A percentile compares a stretch with the other conserved stretches of the same genome.
Conservation (phyloP, 2,113 vertebrate genomes). For the Steatornis caripensis region DNA sequence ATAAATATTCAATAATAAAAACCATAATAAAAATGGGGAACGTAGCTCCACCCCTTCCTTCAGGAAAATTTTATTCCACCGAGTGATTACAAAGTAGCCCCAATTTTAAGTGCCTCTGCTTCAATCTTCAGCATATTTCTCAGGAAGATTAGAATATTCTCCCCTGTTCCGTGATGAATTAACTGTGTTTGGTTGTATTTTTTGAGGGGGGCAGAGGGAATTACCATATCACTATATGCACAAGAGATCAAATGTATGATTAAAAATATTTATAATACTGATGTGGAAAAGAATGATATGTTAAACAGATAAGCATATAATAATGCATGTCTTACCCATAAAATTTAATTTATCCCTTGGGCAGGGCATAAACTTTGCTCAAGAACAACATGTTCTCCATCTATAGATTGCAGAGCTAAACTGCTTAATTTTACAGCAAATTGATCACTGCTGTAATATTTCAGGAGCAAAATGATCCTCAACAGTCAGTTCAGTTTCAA, state of each 20-base stretch:
- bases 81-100: neutral
- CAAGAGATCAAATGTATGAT: constrained; percentile 73
- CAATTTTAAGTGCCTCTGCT: constrained; percentile 11
- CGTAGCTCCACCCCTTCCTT: neutral
- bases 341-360: constrained; percentile 79
- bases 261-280: constrained; percentile 78
- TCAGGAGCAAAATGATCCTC: constrained; percentile 79
- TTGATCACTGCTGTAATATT: constrained; percentile 81
- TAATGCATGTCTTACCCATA: constrained; percentile 79
- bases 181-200: constrained; percentile 50
- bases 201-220: constrained; percentile 54
- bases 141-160: constrained; percentile 51
- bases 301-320: constrained; percentile 77
- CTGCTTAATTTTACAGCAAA: constrained; percentile 78
- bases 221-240: constrained; percentile 62
- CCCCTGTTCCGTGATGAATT: constrained; percentile 65
- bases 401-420: constrained; percentile 78
- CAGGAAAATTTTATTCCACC: constrained; percentile 15
- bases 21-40: neutral
- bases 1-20: neutral
- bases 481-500: constrained; percentile 78
- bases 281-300: constrained; percentile 76
- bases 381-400: constrained; percentile 73
- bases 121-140: constrained; percentile 37
- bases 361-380: constrained; percentile 75